Evolutionary conservation across 2,888 invertebrate genomes (phyloP), one percentile per base, ranked within the genome.

Genomic region (Andrena haemorrhoa): DNA sequence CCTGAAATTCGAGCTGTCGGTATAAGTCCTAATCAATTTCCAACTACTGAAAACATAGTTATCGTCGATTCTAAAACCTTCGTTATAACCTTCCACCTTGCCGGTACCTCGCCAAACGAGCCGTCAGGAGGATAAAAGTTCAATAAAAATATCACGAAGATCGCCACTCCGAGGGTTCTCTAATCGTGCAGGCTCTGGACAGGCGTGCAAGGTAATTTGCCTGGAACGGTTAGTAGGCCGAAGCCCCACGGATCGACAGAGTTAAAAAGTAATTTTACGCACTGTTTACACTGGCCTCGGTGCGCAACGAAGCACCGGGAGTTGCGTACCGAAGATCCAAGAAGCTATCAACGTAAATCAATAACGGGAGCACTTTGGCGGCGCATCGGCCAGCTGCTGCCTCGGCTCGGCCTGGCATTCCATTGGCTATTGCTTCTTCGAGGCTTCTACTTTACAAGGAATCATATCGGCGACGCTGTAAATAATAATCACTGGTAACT

Each of bases 271-370:
- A 88, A 88, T 88, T 89, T 89, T 86, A 89, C 86, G 86, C 86
- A 86, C 85, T 89, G 88, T 89, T 89, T 89, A 86, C 89, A 89
- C 85, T 88, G 84, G 77, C 76, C 76, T 81, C 78, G 82, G 77
- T 79, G 64, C 79, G 72, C 72, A 70, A 68, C 68, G 78, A 31
- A 63, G 80, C 61, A 56, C 71, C 68, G 77, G 82, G 66, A 79
- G 75, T 77, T 63, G 74, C 69, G 71, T 60, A 78, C 79, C 63
- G 76, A 87, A 79, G 85, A 87, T 88, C 86, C 87, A 86, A 88
- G 89, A 92, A 89, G 88, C 92, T 91, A 92, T 92, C 92, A 91
- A 92, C 92, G 92, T 92, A 92, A 92, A 92, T 92, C 92, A 92
- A 92, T 92, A 92, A 92, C 90, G 88, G 85, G 91, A 91, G 90